Percentiles rank a stretch among this genome's conserved stretches.
Conservation (phyloP, 2,888 invertebrate species). For the Acrocyrtus sp. region DNA sequence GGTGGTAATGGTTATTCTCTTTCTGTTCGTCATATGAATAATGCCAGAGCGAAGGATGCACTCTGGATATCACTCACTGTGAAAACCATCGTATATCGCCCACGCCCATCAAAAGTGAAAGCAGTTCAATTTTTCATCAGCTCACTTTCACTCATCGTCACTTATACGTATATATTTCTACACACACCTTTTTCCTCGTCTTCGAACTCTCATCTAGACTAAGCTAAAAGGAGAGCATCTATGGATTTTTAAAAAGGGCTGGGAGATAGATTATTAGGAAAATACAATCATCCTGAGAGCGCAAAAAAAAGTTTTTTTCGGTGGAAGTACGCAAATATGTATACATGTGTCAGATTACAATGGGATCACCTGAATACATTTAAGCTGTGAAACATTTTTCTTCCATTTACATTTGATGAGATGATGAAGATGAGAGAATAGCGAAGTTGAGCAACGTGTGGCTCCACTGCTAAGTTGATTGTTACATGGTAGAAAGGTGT, state of each 20-base stretch:
- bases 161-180: not conserved
- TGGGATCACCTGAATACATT: not conserved
- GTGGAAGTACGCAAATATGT: not conserved
- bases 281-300: too few species aligned
- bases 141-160: slow-evolving; percentile 6
- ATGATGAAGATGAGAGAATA: not conserved
- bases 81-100: not conserved
- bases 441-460: not conserved
- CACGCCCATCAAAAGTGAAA: slow-evolving; percentile 32
- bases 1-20: not conserved
- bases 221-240: not conserved
- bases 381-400: not conserved
- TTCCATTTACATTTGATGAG: not conserved
- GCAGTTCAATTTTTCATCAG: slow-evolving; percentile 38
- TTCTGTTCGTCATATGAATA: too few species aligned
- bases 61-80: not conserved
- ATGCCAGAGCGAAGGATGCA: too few species aligned
- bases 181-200: not conserved
- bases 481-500: slow-evolving; percentile 51
- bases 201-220: not conserved
- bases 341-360: not conserved
- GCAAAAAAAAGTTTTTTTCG: not conserved
- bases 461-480: slow-evolving; percentile 22
- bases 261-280: too few species aligned
- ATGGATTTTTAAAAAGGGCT: too few species aligned